Base-by-base conservation (phyloP, 1,140 invertebrate genomes). In the Sminthurides bifidus region DNA sequence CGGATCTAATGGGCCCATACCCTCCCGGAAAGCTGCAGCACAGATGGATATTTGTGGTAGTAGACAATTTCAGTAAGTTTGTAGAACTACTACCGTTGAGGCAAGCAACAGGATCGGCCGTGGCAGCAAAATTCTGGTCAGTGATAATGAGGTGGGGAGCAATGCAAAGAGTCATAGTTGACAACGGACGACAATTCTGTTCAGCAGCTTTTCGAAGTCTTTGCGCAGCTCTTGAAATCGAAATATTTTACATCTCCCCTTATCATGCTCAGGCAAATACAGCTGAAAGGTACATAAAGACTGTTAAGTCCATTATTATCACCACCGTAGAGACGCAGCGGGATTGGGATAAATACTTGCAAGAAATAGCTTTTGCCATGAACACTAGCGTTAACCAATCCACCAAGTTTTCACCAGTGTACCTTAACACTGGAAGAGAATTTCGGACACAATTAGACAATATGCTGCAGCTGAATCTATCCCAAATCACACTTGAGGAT, bases 361-460 rank as follows among this genome's bases (percentile, higher is more conserved):
- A 65, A 0, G 66, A 69, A 31, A 61, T 75, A 2, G 56, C 64
- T 0, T 74, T 72, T 55, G 71, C 71, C 0, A 67, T 70, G 54
- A 73, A 73, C 23, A 69, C 71, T 0, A 70, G 68, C 0, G 58
- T 65, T 2, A 58, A 70, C 52, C 58, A 66, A 5, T 56, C 67
- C 0, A 75, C 70, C 5, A 49, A 63, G 0, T 70, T 65, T 41
- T 68, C 69, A 1, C 69, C 71, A 4, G 68, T 68, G n/a, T 50
- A 43, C 27, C 10, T 56, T 0, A 40, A 38, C 6, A 37, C 33
- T 23, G 54, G 54, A 1, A 49, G 46, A 23, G 33, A 52, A 38
- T 8, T 40, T 23, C 14, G 33, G 17, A 38, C 6, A 4, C 35
- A 31, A 5, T 24, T 52, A 5, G 50, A 52, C 37, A 38, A 37